Evolutionary conservation across 2,888 invertebrate genomes (phyloP), one percentile per base, ranked within the genome.

Genomic region (Thyatira batis): DNA sequence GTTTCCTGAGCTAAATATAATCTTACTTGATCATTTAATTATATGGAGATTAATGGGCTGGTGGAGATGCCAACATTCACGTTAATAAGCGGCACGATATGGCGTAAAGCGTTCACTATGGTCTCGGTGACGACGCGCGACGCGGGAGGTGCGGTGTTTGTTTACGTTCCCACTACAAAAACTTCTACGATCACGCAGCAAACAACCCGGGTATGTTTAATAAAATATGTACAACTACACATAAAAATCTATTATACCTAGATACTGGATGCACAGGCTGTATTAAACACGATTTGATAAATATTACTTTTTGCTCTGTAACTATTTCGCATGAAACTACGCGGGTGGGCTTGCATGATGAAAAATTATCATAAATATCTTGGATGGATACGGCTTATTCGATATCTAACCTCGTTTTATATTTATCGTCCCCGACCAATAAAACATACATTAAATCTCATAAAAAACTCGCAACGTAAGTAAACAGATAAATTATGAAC

Each of bases 11-110:
- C 89, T 90, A 91, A 89, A 91, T 89, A 89, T 90, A 91, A 85
- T 85, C 87, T 91, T 84, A 85, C 88, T 91, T 89, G 89, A 90
- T 90, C 89, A 89, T 91, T 89, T 91, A 88, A 90, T 90, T 91
- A 90, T 89, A 89, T 89, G 84, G 85, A 90, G 90, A 91, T 91
- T 87, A 90, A 91, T 90, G 83, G 84, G 78, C 79, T 75, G 78
- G 78, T 73, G 78, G 77, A 75, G 83, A 87, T 84, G 89, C 85
- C 86, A 87, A 85, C 85, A 78, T 85, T 81, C 67, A 77, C 82
- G 84, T 83, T 85, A 87, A 83, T 85, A 88, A 84, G 85, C 79
- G 80, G 77, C 78, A 84, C 49, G 48, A 48, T 48, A 48, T 48
- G 48, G 48, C 48, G 28, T 28, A 20, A 48, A 48, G 48, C 48